Percentiles rank a stretch among this genome's conserved stretches.
Evolutionary conservation across 2,113 vertebrate genomes (phyloP).

Genomic region (Mionectes macconnelli): DNA sequence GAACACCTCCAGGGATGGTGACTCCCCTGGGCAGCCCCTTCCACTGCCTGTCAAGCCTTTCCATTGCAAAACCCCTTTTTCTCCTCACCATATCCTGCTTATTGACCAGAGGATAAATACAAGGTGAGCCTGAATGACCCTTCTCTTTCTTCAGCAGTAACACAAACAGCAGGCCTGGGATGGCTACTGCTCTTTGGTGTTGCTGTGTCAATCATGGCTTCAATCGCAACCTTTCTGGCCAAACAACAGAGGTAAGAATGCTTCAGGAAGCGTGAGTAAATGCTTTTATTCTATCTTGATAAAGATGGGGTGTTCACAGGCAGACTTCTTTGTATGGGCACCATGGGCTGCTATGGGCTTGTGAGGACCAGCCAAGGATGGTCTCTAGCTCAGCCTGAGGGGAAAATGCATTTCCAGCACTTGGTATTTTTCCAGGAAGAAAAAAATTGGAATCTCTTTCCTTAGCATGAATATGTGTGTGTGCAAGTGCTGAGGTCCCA

Average conservation of each 20-base stretch:
- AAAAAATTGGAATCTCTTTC: neutral
- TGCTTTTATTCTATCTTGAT: neutral
- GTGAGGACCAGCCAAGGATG: neutral
- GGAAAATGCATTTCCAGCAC: neutral
- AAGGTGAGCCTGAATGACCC: neutral
- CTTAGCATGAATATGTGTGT: neutral
- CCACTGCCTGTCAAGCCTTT: neutral
- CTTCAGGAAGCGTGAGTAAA: neutral
- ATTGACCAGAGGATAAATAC: neutral
- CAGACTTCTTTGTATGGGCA: neutral
- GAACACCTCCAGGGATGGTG: neutral
- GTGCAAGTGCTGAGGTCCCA: neutral
- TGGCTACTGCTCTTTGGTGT: constrained; percentile 29
- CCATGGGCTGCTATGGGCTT: neutral
- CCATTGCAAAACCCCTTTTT: neutral
- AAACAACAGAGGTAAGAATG: constrained; percentile 54
- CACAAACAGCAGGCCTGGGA: neutral
- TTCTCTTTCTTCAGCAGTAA: constrained; percentile 19
- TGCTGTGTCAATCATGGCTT: neutral
- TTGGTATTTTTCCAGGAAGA: neutral
- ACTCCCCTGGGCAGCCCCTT: neutral
- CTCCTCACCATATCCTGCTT: neutral
- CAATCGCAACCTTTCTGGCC: constrained; percentile 26
- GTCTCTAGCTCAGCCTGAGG: neutral
- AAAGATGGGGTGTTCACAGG: neutral